Base-by-base conservation (phyloP, 2,888 invertebrate genomes). In the Osmoderma eremita region DNA sequence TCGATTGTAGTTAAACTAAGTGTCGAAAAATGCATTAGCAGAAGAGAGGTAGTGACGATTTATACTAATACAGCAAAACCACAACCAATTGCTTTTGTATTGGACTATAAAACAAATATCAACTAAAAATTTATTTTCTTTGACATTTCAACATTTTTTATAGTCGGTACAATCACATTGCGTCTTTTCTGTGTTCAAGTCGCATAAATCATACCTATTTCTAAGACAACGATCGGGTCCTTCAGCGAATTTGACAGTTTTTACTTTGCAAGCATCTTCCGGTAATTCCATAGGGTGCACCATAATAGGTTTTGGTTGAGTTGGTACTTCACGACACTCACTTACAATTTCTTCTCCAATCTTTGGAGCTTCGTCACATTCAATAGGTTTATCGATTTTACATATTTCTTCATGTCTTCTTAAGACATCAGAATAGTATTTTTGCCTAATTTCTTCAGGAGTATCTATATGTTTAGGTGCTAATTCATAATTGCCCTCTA, bases 401-500 rank as follows among this genome's bases (percentile, higher is more conserved):
- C 82, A 82, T 3, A 81, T 73, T 36, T 77, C 76, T 49, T 78
- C 75, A 41, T 83, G 82, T 54, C 77, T 72, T 69, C 76, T 73
- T 24, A 81, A 67, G 2, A 82, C 78, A 8, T 75, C 75, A 12
- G 78, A 75, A 63, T 82, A 82, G 69, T 81, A 80, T 69, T 82
- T 81, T 30, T 79, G 74, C 39, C 75, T 67, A n/a, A 76, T 78
- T 73, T 82, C 81, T 75, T 81, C 80, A 3, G 78, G 77, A 1
- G 81, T 81, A 50, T 81, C 81, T 30, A 81, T 75, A 63, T 80
- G 81, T 71, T 81, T 79, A 12, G 81, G 80, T 2, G 76, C 72
- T 51, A 73, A 72, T 53, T 71, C 70, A 13, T 71, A 70, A 30
- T 71, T 68, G 30, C 68, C 72, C 36, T 67, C 77, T 66, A 78